phyloP scores from a whole-genome alignment of 1,140 invertebrate species.

The Musca domestica region DNA sequence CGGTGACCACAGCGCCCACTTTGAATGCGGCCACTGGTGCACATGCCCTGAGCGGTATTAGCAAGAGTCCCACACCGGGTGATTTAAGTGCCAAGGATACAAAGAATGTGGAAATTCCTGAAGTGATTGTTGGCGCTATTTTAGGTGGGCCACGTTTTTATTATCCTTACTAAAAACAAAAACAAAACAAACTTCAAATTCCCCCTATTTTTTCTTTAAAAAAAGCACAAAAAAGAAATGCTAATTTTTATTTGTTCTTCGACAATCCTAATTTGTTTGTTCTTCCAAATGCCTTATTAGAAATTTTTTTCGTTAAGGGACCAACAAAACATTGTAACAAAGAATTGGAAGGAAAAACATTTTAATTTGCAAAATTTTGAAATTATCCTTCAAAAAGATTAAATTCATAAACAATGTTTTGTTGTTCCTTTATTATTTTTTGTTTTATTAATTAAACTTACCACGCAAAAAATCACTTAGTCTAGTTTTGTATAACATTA shows the following conservation, averaged over 20 bases:
- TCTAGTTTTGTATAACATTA: not conserved
- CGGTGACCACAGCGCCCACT: slow-evolving; percentile 70
- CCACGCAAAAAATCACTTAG: not conserved
- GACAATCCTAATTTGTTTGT: not conserved
- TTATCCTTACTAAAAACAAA: slow-evolving; percentile 43
- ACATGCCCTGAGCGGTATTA: slow-evolving; percentile 74
- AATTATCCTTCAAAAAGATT: too few species aligned
- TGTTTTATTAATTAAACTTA: not conserved
- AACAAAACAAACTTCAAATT: not conserved
- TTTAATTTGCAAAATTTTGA: too few species aligned
- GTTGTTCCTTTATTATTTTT: too few species aligned
- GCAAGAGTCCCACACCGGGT: slow-evolving; percentile 82
- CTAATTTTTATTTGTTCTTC: too few species aligned
- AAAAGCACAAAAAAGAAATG: slow-evolving; percentile 6
- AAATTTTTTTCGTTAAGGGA: too few species aligned
- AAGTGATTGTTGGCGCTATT: slow-evolving; percentile 94
- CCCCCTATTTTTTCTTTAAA: too few species aligned
- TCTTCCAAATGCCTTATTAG: not conserved
- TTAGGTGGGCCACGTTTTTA: slow-evolving; percentile 65
- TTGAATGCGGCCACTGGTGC: slow-evolving; percentile 67
- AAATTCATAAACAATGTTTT: not conserved
- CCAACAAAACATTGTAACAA: too few species aligned
- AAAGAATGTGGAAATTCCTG: slow-evolving; percentile 91
- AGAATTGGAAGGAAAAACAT: not conserved
- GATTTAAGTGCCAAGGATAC: slow-evolving; percentile 71